A percentile compares a stretch with the other conserved stretches of the same genome.
phyloP scores from a whole-genome alignment of 2,888 invertebrate species.

The Cerceris ruficornis region DNA sequence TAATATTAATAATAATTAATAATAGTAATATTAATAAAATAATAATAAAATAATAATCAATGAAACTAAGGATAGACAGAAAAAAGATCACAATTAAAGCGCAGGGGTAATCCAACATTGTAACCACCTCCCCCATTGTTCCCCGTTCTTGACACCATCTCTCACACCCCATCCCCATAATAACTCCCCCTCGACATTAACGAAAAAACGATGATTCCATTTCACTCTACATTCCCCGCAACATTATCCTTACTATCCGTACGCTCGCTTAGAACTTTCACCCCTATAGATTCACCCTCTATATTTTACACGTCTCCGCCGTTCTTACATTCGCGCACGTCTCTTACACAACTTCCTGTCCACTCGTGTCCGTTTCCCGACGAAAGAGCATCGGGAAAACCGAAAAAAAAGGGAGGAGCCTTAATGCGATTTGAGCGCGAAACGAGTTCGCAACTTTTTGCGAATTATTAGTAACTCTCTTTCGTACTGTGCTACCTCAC shows the following conservation, averaged over 20 bases:
- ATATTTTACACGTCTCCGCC: no score
- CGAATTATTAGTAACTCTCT: neutral
- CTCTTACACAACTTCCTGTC: no score
- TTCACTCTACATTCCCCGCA: no score
- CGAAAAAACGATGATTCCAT: no score
- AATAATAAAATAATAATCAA: constrained; percentile 72
- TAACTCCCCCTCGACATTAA: no score
- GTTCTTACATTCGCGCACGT: no score
- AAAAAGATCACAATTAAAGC: constrained; percentile 79
- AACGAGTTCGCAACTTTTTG: neutral
- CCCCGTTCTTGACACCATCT: no score
- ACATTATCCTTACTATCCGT: no score
- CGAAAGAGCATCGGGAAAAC: constrained; percentile 8
- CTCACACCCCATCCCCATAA: no score
- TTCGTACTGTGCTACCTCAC: neutral
- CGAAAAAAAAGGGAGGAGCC: constrained; percentile 9
- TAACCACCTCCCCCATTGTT: constrained; percentile 23
- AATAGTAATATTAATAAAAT: constrained; percentile 68
- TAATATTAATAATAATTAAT: constrained; percentile 74
- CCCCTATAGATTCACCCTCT: no score
- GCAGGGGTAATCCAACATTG: constrained; percentile 70
- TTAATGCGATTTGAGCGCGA: neutral
- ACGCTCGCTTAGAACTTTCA: no score
- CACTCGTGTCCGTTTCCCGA: neutral
- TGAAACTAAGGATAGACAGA: constrained; percentile 76